Percentiles rank a stretch among this genome's conserved stretches.
These are phyloP conservation scores for Gallinago paraguaiae DNA, from an alignment of 2,113 vertebrate species.

Conservation along the genomic window DNA sequence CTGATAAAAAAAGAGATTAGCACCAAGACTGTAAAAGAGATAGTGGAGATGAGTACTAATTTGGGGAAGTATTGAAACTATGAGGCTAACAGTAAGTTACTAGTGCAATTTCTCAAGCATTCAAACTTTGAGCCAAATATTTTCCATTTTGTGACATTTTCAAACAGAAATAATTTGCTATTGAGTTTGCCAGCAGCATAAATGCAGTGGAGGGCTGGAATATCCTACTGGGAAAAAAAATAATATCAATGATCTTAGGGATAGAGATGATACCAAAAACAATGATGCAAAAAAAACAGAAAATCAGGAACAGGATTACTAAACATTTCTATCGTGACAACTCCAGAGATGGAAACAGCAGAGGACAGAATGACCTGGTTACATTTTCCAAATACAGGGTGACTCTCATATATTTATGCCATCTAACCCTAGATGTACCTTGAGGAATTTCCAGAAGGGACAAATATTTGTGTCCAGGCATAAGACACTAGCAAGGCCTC, in stretches of 20 bases:
- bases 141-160: not conserved
- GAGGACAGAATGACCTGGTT: not conserved
- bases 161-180: not conserved
- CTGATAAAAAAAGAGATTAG: not conserved
- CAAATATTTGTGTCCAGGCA: not conserved
- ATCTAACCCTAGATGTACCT: not conserved
- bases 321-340: not conserved
- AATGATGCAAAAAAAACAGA: not conserved
- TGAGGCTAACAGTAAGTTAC: not conserved
- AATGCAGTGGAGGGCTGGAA: not conserved
- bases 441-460: not conserved
- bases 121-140: not conserved
- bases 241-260: not conserved
- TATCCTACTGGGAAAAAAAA: not conserved
- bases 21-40: not conserved
- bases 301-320: not conserved
- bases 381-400: not conserved
- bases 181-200: not conserved
- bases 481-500: not conserved
- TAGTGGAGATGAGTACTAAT: not conserved
- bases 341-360: not conserved
- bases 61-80: not conserved
- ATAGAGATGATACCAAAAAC: not conserved
- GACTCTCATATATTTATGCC: not conserved
- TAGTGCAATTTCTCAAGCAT: not conserved